phyloP scores from a whole-genome alignment of 2,113 vertebrate species.

The Ameiurus melas region DNA sequence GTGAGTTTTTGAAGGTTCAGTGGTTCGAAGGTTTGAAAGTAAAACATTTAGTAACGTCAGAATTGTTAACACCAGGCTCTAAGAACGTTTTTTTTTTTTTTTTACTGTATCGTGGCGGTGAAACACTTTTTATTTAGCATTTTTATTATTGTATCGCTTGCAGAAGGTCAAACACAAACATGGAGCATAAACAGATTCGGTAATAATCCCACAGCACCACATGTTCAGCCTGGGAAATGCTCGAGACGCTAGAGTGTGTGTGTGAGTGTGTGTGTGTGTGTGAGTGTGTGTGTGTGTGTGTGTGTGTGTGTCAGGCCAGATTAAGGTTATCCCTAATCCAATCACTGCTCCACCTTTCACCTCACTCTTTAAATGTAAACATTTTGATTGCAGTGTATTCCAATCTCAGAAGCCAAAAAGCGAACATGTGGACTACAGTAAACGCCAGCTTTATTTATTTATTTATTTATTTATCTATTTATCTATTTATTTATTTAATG shows the following conservation, averaged over 20 bases:
- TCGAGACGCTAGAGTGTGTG: neutral
- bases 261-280: slow-evolving; percentile 47
- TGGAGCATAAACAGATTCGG: neutral
- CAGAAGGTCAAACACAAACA: neutral
- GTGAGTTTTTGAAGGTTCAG: neutral
- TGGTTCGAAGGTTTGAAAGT: neutral
- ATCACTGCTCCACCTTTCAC: slow-evolving; percentile 19
- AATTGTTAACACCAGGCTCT: neutral
- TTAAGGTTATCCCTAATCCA: slow-evolving; percentile 47
- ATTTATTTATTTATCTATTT: neutral
- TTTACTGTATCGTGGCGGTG: neutral
- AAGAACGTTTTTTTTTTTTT: neutral
- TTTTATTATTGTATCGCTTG: neutral
- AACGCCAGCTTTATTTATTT: neutral
- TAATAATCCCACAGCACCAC: neutral
- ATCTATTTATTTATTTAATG: neutral
- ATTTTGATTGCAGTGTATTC: neutral
- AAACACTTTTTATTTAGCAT: neutral
- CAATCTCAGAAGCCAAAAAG: neutral
- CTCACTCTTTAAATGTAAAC: neutral
- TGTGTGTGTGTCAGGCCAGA: slow-evolving; percentile 24
- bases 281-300: slow-evolving; percentile 28
- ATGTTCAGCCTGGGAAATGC: neutral
- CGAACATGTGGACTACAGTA: neutral
- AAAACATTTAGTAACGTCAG: neutral